Percentiles rank a stretch among this genome's conserved stretches.
Conservation (phyloP, 2,113 vertebrate species). For the Phoxinus phoxinus region DNA sequence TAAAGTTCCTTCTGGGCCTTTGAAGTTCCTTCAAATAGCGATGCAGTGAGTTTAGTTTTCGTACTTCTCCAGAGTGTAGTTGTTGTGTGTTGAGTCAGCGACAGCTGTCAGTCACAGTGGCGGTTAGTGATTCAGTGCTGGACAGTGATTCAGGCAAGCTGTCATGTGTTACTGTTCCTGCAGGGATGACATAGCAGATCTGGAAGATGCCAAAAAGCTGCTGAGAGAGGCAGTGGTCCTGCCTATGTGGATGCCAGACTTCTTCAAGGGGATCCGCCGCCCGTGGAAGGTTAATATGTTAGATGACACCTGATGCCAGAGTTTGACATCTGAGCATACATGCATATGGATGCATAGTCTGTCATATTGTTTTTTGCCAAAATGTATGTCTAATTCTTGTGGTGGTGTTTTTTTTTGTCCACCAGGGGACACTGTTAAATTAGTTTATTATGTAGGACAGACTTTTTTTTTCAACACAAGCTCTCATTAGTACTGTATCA, state of each 20-base stretch:
- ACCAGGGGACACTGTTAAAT: conserved; percentile 54
- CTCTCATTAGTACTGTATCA: not conserved
- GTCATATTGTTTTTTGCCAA: not conserved
- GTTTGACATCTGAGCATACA: conserved; percentile 12
- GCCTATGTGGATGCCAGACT: conserved; percentile 99
- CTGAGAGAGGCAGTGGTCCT: conserved; percentile 95
- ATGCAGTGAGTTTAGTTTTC: not conserved
- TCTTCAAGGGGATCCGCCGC: conserved; percentile 97
- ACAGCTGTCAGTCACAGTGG: conserved; percentile 43
- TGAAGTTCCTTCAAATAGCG: no score
- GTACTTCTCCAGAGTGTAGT: not conserved
- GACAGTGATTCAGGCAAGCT: conserved; percentile 47
- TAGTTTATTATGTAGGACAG: not conserved
- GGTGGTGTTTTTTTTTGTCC: conserved; percentile 42
- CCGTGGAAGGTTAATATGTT: conserved; percentile 89
- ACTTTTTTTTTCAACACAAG: not conserved
- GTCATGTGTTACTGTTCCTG: conserved; percentile 28
- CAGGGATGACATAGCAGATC: conserved; percentile 97
- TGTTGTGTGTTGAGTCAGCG: conserved; percentile 31
- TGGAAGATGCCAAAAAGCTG: conserved; percentile 92
- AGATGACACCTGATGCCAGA: not conserved
- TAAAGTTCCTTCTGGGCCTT: not conserved
- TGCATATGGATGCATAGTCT: not conserved
- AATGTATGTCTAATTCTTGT: not conserved
- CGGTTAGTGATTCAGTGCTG: conserved; percentile 37